A percentile compares a stretch with the other conserved stretches of the same genome.
These are phyloP conservation scores for Equus przewalskii DNA, from an alignment of 2,113 vertebrate species.

Conservation along the genomic window DNA sequence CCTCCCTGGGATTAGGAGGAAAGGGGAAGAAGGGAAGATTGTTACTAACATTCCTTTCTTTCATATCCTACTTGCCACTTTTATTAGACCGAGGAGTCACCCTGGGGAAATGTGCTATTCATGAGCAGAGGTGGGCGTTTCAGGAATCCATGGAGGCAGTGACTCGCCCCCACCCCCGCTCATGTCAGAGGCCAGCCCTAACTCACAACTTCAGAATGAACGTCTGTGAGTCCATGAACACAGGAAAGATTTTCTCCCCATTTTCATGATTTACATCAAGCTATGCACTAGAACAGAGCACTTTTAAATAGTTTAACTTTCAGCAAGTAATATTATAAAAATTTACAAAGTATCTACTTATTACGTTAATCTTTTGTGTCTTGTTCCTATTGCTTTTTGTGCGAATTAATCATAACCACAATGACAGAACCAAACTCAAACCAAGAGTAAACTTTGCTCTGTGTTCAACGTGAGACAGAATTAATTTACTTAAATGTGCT, in stretches of 20 bases:
- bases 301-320: not conserved
- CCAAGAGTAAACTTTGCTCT: not conserved
- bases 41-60: not conserved
- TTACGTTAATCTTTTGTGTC: not conserved
- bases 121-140: not conserved
- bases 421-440: not conserved
- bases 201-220: slow-evolving; percentile 40
- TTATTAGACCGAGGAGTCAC: slow-evolving; percentile 56
- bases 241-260: not conserved
- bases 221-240: not conserved
- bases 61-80: slow-evolving; percentile 55
- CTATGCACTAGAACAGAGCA: not conserved
- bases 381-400: not conserved
- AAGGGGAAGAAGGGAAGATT: slow-evolving; percentile 43
- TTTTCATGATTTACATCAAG: not conserved
- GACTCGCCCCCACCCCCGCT: not conserved
- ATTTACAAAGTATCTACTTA: not conserved
- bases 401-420: not conserved
- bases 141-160: not conserved
- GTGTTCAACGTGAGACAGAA: not conserved
- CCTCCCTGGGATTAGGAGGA: slow-evolving; percentile 90
- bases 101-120: slow-evolving; percentile 42
- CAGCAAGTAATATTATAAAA: not conserved
- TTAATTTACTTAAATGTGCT: not conserved
- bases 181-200: not conserved